Evolutionary conservation across 2,888 invertebrate genomes (phyloP).

Genomic region (Drosophila borealis): DNA sequence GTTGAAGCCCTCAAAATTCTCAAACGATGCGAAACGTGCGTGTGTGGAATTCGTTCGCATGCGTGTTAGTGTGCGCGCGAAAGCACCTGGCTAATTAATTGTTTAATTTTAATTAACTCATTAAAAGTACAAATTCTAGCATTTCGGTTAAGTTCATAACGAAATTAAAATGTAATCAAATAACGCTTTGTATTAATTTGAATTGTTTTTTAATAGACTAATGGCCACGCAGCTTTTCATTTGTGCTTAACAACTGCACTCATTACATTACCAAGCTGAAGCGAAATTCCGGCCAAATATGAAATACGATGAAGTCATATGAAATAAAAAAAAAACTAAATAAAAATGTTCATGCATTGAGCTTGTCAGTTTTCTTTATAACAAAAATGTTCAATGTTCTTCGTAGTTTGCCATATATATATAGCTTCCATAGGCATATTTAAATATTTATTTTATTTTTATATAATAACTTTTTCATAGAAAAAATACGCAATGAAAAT

Average conservation of each 20-base stretch:
- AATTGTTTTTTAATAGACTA: slow-evolving; percentile 20
- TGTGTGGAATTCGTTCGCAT: slow-evolving; percentile 16
- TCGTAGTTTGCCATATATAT: slow-evolving; percentile 11
- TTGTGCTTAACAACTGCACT: slow-evolving; percentile 3
- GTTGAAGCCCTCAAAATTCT: slow-evolving; percentile 24
- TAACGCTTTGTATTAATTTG: slow-evolving; percentile 18
- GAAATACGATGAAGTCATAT: not conserved
- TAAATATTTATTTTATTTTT: slow-evolving; percentile 26
- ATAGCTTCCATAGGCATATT: slow-evolving; percentile 19
- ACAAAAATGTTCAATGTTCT: not conserved
- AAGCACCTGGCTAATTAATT: slow-evolving; percentile 56
- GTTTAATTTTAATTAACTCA: slow-evolving; percentile 61
- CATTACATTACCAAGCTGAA: not conserved
- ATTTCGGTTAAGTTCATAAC: slow-evolving; percentile 33
- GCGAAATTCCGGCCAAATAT: not conserved
- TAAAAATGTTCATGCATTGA: too few species aligned
- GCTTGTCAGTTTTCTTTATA: not conserved
- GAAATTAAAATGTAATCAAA: slow-evolving; percentile 47
- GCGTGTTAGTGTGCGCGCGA: slow-evolving; percentile 6
- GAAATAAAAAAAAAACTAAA: not conserved
- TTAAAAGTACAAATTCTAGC: slow-evolving; percentile 39
- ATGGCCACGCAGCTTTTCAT: slow-evolving; percentile 11
- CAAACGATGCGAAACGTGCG: slow-evolving; percentile 39
- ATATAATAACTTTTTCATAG: slow-evolving; percentile 68
- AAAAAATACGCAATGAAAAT: slow-evolving; percentile 64